Base-by-base conservation (phyloP, 30 jellyfish, hydroid and myxozoan genomes). In the Mastigias papua region DNA sequence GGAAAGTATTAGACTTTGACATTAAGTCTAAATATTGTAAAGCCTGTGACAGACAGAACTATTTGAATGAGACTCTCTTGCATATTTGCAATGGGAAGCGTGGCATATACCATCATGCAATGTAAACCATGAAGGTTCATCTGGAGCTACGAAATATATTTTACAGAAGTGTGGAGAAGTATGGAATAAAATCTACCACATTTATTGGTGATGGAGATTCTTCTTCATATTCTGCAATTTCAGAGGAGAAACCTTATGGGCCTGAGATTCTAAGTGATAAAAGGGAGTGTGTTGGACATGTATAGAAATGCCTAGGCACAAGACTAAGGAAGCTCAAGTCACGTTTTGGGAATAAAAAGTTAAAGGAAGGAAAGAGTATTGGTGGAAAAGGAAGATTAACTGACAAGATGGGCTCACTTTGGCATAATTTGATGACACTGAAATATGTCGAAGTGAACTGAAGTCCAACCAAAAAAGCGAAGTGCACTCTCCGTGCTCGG, bases 221-320 rank as follows among this genome's bases (percentile, higher is more conserved):
- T 25, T 30, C 32, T 32, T 76, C 66, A 29, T 76, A 76, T 23
- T 10, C 34, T 30, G 35, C 22, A 7, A 27, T 23, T 29, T 17
- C 16, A 6, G 60, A 8, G 16, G 16, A 16, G 8, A 16, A 8
- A 8, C 60, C 60, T 46, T 46, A 46, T 72, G 84, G 84, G 6
- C 13, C 15, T 46, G 74, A 51, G 5, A n/a, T n/a, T n/a, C n/a
- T n/a, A n/a, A 50, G 48, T 7, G n/a, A 26, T 22, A 76, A 76
- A 48, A 73, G 48, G 54, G 90, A 87, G 61, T 87, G 91, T 64
- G 76, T 76, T 26, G 96, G 91, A 35, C 96, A 87, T 80, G 91
- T 87, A 35, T 78, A 76, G 84, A 88, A 77, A 73, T 48, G 93
- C 27, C 81, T 88, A 73, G 94, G 97, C 80, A 51, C 89, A 34